Percentiles rank a stretch among this genome's conserved stretches.
Conservation (phyloP, 1,140 invertebrate species). For the Whitmania pigra region DNA sequence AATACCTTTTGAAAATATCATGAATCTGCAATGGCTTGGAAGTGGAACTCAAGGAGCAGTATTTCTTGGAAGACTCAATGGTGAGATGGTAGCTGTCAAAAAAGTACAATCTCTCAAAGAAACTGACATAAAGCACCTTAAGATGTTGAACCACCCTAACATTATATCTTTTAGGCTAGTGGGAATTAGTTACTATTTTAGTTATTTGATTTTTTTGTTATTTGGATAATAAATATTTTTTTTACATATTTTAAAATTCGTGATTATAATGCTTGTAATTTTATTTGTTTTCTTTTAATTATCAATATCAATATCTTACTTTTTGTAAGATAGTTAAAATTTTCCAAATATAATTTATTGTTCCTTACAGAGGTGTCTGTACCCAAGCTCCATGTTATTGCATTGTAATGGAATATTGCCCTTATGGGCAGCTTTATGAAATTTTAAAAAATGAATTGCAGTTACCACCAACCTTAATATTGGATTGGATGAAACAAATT, state of each 20-base stretch:
- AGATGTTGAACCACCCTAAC: constrained; percentile 88
- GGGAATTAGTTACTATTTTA: background rate
- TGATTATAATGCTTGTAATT: too few species aligned
- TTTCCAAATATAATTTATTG: background rate
- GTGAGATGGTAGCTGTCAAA: constrained; percentile 75
- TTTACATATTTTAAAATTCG: too few species aligned
- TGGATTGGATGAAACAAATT: constrained; percentile 88
- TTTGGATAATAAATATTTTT: background rate
- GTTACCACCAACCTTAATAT: constrained; percentile 67
- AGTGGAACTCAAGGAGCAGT: constrained; percentile 92
- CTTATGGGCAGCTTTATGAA: constrained; percentile 82
- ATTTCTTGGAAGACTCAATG: constrained; percentile 65
- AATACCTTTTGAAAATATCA: constrained; percentile 81
- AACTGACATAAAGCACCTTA: constrained; percentile 82
- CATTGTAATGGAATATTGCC: constrained; percentile 96
- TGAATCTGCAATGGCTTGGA: constrained; percentile 79
- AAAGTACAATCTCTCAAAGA: constrained; percentile 84
- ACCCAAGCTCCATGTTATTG: constrained; percentile 81
- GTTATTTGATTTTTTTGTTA: too few species aligned
- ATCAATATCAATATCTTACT: too few species aligned
- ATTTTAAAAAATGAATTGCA: constrained; percentile 64
- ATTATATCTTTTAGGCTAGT: constrained; percentile 82
- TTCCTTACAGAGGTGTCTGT: constrained; percentile 61
- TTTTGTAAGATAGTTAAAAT: background rate
- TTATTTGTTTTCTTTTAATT: too few species aligned